Base-by-base conservation (phyloP, 2,113 vertebrate genomes). In the Aramus guarauna region DNA sequence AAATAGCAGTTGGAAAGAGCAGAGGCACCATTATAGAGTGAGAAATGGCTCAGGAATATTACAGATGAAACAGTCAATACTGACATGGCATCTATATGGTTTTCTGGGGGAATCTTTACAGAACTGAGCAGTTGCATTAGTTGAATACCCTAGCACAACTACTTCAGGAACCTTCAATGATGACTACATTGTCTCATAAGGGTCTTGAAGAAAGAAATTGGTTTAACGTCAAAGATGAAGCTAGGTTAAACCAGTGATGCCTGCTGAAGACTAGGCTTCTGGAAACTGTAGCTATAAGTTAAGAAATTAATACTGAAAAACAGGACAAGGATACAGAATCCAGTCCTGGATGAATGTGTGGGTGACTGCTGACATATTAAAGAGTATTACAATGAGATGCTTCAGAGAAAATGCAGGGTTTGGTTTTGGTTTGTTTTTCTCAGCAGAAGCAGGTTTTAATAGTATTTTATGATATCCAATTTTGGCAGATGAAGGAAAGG, bases 221-320 rank as follows among this genome's bases (percentile, higher is more conserved):
- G 0, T 60, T 92, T 52, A 68, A 85, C 14, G 12, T 71, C 37
- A 73, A 22, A 72, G 73, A 53, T 48, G 47, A 86, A 89, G 37
- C 24, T 45, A 75, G 36, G 43, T 75, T 85, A 75, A 92, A 87
- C 12, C 29, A 75, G 20, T 11, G n/a, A 75, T 21, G 6, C 27
- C 34, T 67, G 30, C 30, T 69, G 50, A 78, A 92, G 90, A 92
- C 32, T 18, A 39, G 37, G 71, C 71, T 3, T 1, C 62, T 72
- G 52, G 64, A 92, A 52, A 82, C 7, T 92, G 53, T 69, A 90
- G 43, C 20, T 72, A 0, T 60, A 78, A 78, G 5, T 63, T 84
- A 73, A 58, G 47, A 94, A 93, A 90, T 39, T 5, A 93, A 82
- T 48, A 34, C 29, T 72, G 52, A 90, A 95, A 96, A 96, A 88